These are phyloP conservation scores for Halictus ligatus DNA, from an alignment of 2,888 invertebrate species.

Conservation along the genomic window DNA sequence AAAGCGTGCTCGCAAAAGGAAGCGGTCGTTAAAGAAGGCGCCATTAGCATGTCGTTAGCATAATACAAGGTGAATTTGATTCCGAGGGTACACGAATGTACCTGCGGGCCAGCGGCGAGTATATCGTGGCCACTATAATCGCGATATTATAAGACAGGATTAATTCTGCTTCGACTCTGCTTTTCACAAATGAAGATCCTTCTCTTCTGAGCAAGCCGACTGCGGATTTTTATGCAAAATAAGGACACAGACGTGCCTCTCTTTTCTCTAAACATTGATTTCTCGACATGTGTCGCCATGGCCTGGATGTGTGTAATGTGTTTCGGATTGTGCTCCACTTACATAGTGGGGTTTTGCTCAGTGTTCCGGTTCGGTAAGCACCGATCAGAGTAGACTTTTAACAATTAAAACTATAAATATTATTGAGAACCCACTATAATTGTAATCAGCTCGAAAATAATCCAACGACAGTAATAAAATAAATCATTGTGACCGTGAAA, in stretches of 20 bases:
- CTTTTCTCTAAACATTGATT: too few relatives aligned
- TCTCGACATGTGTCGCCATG: too few relatives aligned
- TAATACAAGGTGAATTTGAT: constrained; percentile 63
- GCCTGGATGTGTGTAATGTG: too few relatives aligned
- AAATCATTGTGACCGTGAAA: too few relatives aligned
- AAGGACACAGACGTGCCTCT: neutral
- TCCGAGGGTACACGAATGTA: constrained; percentile 57
- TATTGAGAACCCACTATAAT: too few relatives aligned
- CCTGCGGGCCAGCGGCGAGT: constrained; percentile 6
- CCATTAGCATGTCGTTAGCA: constrained; percentile 59
- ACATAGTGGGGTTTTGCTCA: too few relatives aligned
- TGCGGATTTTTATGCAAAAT: neutral
- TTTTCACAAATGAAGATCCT: neutral
- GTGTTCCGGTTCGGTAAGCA: too few relatives aligned
- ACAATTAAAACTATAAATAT: too few relatives aligned
- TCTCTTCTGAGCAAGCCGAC: neutral
- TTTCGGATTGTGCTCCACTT: too few relatives aligned
- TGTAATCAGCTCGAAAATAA: too few relatives aligned
- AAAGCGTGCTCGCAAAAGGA: constrained; percentile 56
- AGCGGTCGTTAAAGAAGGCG: constrained; percentile 58
- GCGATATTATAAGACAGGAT: constrained; percentile 50
- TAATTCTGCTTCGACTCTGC: constrained; percentile 44
- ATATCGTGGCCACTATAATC: constrained; percentile 44
- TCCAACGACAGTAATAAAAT: too few relatives aligned
- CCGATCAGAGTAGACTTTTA: too few relatives aligned